Base-by-base conservation (phyloP, 2,888 invertebrate species). In the Troides oblongomaculatus region DNA sequence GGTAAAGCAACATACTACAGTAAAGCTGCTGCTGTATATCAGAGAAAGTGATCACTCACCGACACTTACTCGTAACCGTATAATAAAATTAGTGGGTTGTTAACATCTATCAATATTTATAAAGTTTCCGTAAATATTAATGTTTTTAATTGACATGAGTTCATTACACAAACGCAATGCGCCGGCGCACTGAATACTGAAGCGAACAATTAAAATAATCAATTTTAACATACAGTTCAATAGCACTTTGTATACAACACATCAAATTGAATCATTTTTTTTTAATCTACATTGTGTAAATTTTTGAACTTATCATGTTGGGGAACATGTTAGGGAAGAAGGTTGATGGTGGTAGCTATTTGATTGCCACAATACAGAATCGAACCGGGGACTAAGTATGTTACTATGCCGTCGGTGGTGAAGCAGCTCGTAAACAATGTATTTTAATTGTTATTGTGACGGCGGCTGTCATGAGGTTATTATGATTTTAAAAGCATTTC, bases 401-500 rank as follows among this genome's bases (percentile, higher is more conserved):
- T 10, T 10, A 10, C 39, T 39, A 10, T 10, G 39, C 1, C 39
- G 0, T 30, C 39, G 39, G 39, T 8, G 39, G 39, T 39, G 39
- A 39, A 39, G 39, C 39, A 10, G 39, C 71, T 70, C 69, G 68
- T 68, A 62, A 73, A 74, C 73, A 74, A 72, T 73, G 72, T 66
- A 56, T 59, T 66, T 70, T 70, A 72, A 64, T 69, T 74, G 68
- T 70, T 66, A 63, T 60, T 73, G 71, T 71, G 39, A 68, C 68
- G 68, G 69, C 72, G 72, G 68, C 76, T 76, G 74, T 74, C 76
- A 73, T 75, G 75, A 78, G 77, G 75, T 76, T 80, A 83, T 80
- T 78, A 75, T 74, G 77, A 78, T 80, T 81, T 82, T 74, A 74
- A 78, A 78, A 74, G 78, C 73, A 83, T 81, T 81, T 80, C 71